A percentile compares a stretch with the other conserved stretches of the same genome.
Evolutionary conservation across 2,797 vertebrate species (phyloP).

Genomic region (Onychomys arenicola): DNA sequence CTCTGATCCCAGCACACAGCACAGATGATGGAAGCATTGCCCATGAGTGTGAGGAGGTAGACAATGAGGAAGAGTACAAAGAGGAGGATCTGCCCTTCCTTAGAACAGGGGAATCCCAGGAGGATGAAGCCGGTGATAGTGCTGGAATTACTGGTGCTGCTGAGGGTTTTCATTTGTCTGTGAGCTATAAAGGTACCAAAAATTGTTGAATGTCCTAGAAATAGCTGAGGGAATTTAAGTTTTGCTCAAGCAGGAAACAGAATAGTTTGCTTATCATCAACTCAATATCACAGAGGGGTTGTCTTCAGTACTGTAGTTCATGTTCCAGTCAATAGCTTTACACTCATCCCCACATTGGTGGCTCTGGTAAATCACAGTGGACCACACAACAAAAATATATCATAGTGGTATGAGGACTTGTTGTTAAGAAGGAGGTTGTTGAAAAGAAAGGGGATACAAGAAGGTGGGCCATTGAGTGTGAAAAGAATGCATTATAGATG

Average conservation of each 20-base stretch:
- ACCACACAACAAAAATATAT: not conserved
- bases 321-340: not conserved
- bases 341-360: not conserved
- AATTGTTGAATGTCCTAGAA: not conserved
- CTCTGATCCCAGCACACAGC: slow-evolving; percentile 66
- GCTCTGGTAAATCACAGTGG: not conserved
- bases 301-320: not conserved
- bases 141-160: not conserved
- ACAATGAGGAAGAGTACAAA: not conserved
- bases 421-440: not conserved
- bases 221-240: not conserved
- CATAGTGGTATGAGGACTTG: no score
- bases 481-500: not conserved
- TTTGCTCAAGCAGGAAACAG: not conserved
- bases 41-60: slow-evolving; percentile 29
- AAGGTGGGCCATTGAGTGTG: not conserved
- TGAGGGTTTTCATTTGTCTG: slow-evolving; percentile 50
- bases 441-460: no score
- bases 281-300: not conserved
- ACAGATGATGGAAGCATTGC: slow-evolving; percentile 70
- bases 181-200: not conserved
- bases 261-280: not conserved
- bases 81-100: not conserved
- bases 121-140: slow-evolving; percentile 74
- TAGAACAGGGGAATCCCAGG: slow-evolving; percentile 69